Percentiles rank a stretch among this genome's conserved stretches.
These are phyloP conservation scores for Campylomormyrus tamandua DNA, from an alignment of 2,113 vertebrate species.

Conservation along the genomic window DNA sequence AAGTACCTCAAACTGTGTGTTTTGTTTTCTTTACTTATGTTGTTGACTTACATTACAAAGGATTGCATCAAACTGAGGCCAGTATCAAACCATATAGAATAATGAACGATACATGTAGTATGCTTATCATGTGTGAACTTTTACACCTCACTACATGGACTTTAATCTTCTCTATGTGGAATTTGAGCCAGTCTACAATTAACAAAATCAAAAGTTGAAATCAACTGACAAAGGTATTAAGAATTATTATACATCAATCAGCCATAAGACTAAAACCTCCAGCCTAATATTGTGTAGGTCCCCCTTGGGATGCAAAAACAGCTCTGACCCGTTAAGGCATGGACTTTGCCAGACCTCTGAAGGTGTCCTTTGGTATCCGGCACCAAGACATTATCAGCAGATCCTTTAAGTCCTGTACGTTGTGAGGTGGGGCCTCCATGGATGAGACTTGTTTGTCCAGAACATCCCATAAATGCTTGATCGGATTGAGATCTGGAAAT, in stretches of 20 bases:
- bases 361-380: neutral
- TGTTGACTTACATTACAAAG: neutral
- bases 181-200: neutral
- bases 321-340: neutral
- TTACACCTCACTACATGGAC: neutral
- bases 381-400: neutral
- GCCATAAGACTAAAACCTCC: too few species aligned
- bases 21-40: neutral
- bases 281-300: neutral
- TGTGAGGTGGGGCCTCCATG: neutral
- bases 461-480: neutral
- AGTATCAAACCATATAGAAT: neutral
- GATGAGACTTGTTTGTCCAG: neutral
- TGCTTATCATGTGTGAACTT: neutral
- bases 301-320: neutral
- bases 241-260: neutral
- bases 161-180: neutral
- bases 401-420: neutral
- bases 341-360: neutral
- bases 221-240: neutral
- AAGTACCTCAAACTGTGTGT: neutral
- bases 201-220: neutral
- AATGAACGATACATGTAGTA: neutral
- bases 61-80: neutral
- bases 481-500: neutral